Base-by-base conservation (phyloP, 2,797 vertebrate species). In the Sorex maritimensis region DNA sequence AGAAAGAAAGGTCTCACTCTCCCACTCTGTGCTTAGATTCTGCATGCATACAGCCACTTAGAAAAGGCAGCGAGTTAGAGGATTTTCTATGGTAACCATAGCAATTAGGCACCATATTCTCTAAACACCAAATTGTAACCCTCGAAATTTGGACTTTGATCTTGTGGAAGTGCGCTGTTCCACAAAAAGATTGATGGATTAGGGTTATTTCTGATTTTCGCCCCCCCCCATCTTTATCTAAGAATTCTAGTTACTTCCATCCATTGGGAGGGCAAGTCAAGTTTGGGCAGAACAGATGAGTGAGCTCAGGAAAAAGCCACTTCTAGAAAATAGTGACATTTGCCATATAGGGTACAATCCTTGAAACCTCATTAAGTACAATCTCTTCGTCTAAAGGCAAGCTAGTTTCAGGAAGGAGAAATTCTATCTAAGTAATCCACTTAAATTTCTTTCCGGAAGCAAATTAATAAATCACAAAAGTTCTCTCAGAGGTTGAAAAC, bases 401-500 rank as follows among this genome's bases (percentile, higher is more conserved):
- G 41, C 52, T n/a, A 26, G 30, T 69, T 81, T 91, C 63, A 23
- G 58, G 68, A 71, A 92, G 69, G 12, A 44, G 34, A 95, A 95
- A 71, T 90, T 92, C 85, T 71, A 13, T 49, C 19, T 81, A 71
- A 78, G 61, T 55, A 88, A 75, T 81, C 77, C 65, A 87, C 21
- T 95, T 86, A 67, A 67, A 79, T 90, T 92, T 95, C 80, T 95
- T 95, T 69, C 77, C 26, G 19, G 84, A 94, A 93, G 38, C 83
- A 81, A 95, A 88, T 86, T 77, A 93, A 81, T 88, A 95, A 86
- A 73, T 91, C 90, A 87, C 52, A 73, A 65, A 86, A 49, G 67
- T 85, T 92, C 81, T 93, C 84, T 78, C 52, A 80, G 38, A 61
- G 30, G 8, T 34, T 81, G 67, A 89, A 92, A 95, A 84, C 46